Base-by-base conservation (phyloP, 37 sponge, comb jelly and placozoan genomes). In the Geodia barretti region DNA sequence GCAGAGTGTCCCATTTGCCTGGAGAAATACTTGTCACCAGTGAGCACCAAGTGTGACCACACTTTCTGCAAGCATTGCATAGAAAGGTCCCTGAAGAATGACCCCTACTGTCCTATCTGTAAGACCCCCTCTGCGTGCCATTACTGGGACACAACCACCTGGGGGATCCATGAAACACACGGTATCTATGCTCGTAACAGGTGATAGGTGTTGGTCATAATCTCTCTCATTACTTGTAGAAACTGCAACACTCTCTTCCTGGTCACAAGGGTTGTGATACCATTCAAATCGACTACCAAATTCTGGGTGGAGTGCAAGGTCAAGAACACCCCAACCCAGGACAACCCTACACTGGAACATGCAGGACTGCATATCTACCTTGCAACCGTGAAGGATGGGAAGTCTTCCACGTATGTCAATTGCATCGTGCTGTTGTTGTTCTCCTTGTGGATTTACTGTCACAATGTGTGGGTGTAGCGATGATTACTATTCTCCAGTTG, bases 321-420 rank as follows among this genome's bases (percentile, higher is more conserved):
- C 40, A 17, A 41, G 63, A 82, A 39, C 94, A 89, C 41, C 94
- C 94, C 31, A 86, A 81, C 71, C 94, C 94, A 39, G 94, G 94
- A 34, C 42, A 29, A 23, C n/a, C n/a, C 2, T 91, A 42, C 78
- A 9, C n/a, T 62, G 92, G 84, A 25, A 83, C 84, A 24, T 35
- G 36, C 29, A 41, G 90, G 61, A 68, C 54, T 25, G 94, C 94
- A 33, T 93, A 90, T 58, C 81, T 93, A 20, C 94, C 94, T 21
- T 75, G 82, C 62, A 86, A 60, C 40, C 71, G 35, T 24, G 79
- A 93, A 60, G 94, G 94, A 39, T 21, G 63, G 29, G 83, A 93
- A 78, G 90, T 89, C 0, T 35, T 80, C 37, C 73, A 75, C 11
- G 54, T 47, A 14, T 47, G n/a, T n/a, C n/a, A n/a, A n/a, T n/a